Percentiles rank a stretch among this genome's conserved stretches.
These are phyloP conservation scores for Sclerurus mexicanus DNA, from an alignment of 2,113 vertebrate species.

Conservation along the genomic window DNA sequence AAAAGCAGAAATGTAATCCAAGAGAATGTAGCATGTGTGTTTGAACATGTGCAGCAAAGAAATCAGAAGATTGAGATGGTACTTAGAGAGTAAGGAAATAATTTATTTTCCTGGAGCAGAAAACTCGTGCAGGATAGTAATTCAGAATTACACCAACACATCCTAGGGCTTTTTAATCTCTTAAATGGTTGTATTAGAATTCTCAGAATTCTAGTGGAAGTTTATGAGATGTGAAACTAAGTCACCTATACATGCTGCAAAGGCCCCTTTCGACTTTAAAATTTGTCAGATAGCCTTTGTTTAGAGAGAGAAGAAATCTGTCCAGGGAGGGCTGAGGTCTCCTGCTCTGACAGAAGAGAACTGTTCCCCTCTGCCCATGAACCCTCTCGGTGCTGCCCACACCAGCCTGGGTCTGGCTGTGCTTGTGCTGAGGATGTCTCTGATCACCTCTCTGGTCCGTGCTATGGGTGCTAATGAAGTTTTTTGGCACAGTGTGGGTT, in stretches of 20 bases:
- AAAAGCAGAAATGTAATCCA: background rate
- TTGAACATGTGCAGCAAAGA: background rate
- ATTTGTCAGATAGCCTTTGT: background rate
- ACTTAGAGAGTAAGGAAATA: background rate
- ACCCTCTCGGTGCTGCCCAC: accelerated
- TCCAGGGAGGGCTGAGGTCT: background rate
- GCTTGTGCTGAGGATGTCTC: background rate
- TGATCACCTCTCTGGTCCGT: background rate
- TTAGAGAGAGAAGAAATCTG: background rate
- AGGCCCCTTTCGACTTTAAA: background rate
- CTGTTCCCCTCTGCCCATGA: accelerated
- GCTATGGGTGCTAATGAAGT: background rate
- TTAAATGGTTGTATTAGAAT: background rate
- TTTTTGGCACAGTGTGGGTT: background rate
- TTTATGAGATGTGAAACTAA: background rate
- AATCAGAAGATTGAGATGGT: background rate
- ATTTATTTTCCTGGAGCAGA: background rate
- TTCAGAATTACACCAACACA: background rate
- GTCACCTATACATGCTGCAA: background rate
- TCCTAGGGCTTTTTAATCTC: background rate
- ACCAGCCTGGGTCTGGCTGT: background rate
- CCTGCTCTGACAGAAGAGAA: background rate
- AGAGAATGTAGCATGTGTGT: background rate
- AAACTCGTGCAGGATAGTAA: background rate
- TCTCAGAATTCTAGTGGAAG: background rate